phyloP scores from a whole-genome alignment of 2,888 invertebrate genomes.

The Oligia latruncula region DNA sequence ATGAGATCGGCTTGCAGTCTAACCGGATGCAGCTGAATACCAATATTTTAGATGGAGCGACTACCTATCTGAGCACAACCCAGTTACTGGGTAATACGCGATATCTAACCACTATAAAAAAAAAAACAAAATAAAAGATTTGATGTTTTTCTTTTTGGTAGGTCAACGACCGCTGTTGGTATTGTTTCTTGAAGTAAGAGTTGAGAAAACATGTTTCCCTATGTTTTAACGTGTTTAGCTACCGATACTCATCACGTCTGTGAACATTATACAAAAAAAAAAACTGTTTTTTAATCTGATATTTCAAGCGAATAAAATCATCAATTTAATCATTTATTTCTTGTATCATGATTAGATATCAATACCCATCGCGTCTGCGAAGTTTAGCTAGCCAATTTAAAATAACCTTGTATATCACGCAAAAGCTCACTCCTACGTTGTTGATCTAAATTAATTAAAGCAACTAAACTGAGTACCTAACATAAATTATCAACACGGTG shows the following conservation, averaged over 20 bases:
- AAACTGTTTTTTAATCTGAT: background rate
- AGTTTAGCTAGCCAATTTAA: background rate
- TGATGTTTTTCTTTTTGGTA: background rate
- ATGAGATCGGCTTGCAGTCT: too few species aligned
- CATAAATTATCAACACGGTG: constrained; percentile 44
- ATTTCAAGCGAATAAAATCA: background rate
- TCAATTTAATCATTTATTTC: background rate
- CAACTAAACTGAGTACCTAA: constrained; percentile 33
- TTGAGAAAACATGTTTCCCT: too few species aligned
- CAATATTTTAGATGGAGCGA: too few species aligned
- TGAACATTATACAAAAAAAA: background rate
- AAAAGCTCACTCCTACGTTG: constrained; percentile 55
- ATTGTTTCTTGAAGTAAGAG: too few species aligned
- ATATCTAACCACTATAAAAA: too few species aligned
- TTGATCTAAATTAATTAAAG: constrained; percentile 50
- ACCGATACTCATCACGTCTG: background rate
- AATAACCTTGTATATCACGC: constrained; percentile 30
- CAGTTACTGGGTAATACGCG: too few species aligned
- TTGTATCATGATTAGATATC: background rate
- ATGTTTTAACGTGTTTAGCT: too few species aligned
- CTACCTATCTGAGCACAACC: too few species aligned
- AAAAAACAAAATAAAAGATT: background rate
- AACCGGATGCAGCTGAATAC: too few species aligned
- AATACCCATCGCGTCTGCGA: background rate
- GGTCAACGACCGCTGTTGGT: background rate